Evolutionary conservation across 2,113 vertebrate genomes (phyloP).

Genomic region (Sinocyclocheilus maitianheensis): DNA sequence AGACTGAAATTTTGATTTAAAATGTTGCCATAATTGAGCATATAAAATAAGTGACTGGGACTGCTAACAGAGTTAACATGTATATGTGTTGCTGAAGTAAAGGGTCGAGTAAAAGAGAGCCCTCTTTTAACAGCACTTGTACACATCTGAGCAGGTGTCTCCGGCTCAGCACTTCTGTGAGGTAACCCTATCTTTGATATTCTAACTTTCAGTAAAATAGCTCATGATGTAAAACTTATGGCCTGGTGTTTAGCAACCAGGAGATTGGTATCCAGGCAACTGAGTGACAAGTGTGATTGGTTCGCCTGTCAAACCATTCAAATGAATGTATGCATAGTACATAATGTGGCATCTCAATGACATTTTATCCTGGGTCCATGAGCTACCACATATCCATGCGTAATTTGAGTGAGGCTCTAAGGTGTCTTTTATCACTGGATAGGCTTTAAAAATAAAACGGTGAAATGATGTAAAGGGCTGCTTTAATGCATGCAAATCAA

Average conservation of each 20-base stretch:
- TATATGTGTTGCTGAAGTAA: slow-evolving; percentile 24
- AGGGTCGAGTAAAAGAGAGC: slow-evolving; percentile 55
- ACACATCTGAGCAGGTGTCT: slow-evolving; percentile 72
- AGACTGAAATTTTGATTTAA: background rate
- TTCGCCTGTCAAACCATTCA: slow-evolving; percentile 76
- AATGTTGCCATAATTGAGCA: background rate
- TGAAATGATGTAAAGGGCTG: slow-evolving; percentile 73
- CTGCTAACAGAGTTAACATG: background rate
- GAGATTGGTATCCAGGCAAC: slow-evolving; percentile 75
- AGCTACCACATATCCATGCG: slow-evolving; percentile 75
- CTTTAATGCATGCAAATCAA: slow-evolving; percentile 70
- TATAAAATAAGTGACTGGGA: background rate
- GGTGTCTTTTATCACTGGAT: slow-evolving; percentile 85
- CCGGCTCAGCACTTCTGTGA: slow-evolving; percentile 83
- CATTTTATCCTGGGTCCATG: slow-evolving; percentile 71
- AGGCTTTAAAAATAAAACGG: slow-evolving; percentile 90
- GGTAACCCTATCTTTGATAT: slow-evolving; percentile 88
- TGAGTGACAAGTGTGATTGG: slow-evolving; percentile 79
- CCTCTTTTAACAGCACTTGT: slow-evolving; percentile 49
- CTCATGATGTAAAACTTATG: slow-evolving; percentile 93
- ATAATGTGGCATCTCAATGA: slow-evolving; percentile 77
- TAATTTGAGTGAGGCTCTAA: slow-evolving; percentile 85
- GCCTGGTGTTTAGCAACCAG: slow-evolving; percentile 83
- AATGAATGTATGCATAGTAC: slow-evolving; percentile 69
- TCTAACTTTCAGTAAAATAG: slow-evolving; percentile 95